Evolutionary conservation across 2,113 vertebrate species (phyloP).

Genomic region (Hirundichthys speculiger): DNA sequence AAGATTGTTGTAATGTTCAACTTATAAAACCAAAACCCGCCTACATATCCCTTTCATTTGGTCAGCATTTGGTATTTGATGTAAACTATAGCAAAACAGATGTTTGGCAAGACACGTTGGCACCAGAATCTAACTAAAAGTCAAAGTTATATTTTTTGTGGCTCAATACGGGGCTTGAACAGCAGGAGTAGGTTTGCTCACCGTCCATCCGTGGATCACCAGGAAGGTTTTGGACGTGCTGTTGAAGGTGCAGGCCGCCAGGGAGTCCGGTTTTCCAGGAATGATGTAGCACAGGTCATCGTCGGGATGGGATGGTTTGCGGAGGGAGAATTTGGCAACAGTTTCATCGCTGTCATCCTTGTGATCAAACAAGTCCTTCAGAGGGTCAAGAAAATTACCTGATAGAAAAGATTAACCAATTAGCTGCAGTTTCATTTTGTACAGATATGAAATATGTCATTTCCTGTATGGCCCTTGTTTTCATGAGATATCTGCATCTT

Average conservation of each 20-base stretch:
- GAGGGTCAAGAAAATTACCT: constrained; percentile 75
- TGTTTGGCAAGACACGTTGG: too few species aligned
- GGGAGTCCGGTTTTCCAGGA: constrained; percentile 67
- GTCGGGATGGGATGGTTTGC: constrained; percentile 74
- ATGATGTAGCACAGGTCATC: constrained; percentile 78
- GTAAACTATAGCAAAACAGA: too few species aligned
- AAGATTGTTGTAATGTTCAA: too few species aligned
- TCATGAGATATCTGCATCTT: too few species aligned
- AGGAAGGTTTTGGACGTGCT: constrained; percentile 80
- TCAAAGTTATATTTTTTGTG: too few species aligned
- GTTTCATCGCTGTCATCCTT: constrained; percentile 35
- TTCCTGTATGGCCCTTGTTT: too few species aligned
- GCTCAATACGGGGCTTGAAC: background rate
- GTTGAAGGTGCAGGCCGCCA: constrained; percentile 78
- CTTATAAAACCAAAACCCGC: too few species aligned
- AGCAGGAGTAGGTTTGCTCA: constrained; percentile 42
- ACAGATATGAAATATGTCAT: too few species aligned
- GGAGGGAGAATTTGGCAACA: constrained; percentile 76
- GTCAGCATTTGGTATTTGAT: too few species aligned
- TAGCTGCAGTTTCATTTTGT: background rate
- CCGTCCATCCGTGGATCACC: constrained; percentile 84
- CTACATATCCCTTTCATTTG: too few species aligned
- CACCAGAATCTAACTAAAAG: too few species aligned
- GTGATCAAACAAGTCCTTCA: constrained; percentile 54
- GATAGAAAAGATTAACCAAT: constrained; percentile 8